These are phyloP conservation scores for Tamandua tetradactyla DNA, from an alignment of 2,797 vertebrate genomes.

Conservation along the genomic window DNA sequence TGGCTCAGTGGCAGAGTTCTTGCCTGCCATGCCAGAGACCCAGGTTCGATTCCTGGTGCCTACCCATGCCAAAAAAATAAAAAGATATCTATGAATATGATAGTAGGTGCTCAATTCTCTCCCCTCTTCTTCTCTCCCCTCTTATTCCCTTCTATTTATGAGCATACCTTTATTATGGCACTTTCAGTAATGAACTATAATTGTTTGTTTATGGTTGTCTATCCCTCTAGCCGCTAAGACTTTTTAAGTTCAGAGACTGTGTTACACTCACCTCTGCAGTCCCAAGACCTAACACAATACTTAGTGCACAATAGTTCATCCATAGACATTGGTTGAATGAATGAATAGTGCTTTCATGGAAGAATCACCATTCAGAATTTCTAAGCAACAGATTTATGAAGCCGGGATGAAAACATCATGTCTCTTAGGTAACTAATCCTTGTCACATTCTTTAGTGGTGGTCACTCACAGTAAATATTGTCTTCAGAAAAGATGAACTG, in stretches of 20 bases:
- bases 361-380: constrained; percentile 18
- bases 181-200: neutral
- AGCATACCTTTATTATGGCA: neutral
- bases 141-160: neutral
- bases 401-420: neutral
- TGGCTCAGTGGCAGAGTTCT: too few species aligned
- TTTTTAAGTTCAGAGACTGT: neutral
- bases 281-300: neutral
- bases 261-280: neutral
- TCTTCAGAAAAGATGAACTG: constrained; percentile 9
- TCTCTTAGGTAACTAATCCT: neutral
- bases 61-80: too few species aligned
- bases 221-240: neutral
- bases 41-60: too few species aligned
- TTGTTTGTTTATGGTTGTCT: neutral
- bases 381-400: neutral
- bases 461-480: neutral
- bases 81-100: too few species aligned
- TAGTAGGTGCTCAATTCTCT: too few species aligned
- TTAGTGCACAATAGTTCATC: neutral
- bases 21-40: too few species aligned
- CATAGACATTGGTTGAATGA: neutral
- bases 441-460: neutral
- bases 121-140: neutral
- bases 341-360: neutral